These are phyloP conservation scores for Ornithoptera alexandrae DNA, from an alignment of 2,888 invertebrate genomes.

Conservation along the genomic window DNA sequence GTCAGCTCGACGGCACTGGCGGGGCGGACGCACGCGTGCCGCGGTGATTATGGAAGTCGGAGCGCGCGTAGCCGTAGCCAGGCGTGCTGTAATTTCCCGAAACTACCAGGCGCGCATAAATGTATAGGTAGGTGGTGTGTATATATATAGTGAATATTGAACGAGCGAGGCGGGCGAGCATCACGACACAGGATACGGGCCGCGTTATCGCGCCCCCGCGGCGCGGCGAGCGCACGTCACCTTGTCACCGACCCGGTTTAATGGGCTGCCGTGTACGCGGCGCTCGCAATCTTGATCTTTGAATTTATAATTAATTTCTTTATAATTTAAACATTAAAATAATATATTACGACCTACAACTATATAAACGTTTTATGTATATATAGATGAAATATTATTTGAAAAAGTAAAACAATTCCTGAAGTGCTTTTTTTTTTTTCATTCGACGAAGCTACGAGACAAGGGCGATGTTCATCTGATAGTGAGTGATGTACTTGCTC, in stretches of 20 bases:
- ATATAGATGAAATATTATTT: no score
- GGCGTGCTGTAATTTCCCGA: conserved; percentile 43
- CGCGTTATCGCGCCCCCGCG: conserved; percentile 68
- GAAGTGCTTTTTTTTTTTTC: no score
- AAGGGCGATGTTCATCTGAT: no score
- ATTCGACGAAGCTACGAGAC: no score
- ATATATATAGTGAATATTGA: conserved; percentile 52
- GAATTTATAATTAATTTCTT: conserved; percentile 17
- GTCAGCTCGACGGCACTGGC: conserved; percentile 2
- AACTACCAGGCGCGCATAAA: conserved; percentile 60
- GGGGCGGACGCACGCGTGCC: background rate
- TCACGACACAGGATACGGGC: conserved; percentile 65
- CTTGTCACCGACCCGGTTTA: conserved; percentile 77
- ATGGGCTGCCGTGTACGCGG: conserved; percentile 67
- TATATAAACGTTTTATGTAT: no score
- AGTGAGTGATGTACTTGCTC: no score
- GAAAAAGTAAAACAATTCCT: no score
- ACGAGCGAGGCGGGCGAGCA: conserved; percentile 57
- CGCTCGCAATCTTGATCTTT: conserved; percentile 57
- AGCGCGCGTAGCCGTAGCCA: conserved; percentile 24
- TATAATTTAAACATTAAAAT: no score
- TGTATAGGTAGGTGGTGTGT: conserved; percentile 37
- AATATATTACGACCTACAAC: no score
- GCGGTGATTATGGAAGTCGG: conserved; percentile 16
- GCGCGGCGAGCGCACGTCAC: conserved; percentile 66